Evolutionary conservation across 2,113 vertebrate species (phyloP).

Genomic region (Dissostichus mawsoni): DNA sequence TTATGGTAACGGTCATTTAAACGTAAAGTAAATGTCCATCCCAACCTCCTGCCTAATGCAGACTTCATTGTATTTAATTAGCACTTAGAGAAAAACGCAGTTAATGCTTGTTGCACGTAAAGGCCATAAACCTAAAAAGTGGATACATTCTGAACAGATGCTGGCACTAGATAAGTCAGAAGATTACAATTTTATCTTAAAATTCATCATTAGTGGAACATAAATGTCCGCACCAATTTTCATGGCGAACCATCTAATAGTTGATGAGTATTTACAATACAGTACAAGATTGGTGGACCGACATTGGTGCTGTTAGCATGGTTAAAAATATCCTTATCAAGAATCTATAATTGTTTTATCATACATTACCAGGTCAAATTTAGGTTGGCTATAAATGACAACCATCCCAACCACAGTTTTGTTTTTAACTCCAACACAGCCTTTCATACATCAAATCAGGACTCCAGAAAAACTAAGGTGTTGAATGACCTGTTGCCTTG

Average conservation of each 20-base stretch:
- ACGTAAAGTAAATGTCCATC: no score
- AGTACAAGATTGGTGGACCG: background rate
- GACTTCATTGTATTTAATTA: no score
- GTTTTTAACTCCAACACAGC: background rate
- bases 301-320: background rate
- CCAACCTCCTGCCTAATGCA: no score
- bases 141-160: background rate
- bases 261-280: background rate
- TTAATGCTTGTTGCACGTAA: background rate
- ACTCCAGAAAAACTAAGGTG: background rate
- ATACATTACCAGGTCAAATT: no score
- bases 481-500: fast-evolving
- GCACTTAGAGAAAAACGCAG: no score
- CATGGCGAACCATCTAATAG: background rate
- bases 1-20: no score
- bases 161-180: background rate
- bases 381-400: no score
- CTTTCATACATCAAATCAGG: background rate
- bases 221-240: background rate
- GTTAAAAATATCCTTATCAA: background rate
- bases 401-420: no score
- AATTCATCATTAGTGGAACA: background rate
- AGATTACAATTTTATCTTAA: no score
- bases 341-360: no score
- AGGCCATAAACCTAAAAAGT: background rate